Evolutionary conservation across 2,888 invertebrate genomes (phyloP).

Genomic region (Lissonota sp.): DNA sequence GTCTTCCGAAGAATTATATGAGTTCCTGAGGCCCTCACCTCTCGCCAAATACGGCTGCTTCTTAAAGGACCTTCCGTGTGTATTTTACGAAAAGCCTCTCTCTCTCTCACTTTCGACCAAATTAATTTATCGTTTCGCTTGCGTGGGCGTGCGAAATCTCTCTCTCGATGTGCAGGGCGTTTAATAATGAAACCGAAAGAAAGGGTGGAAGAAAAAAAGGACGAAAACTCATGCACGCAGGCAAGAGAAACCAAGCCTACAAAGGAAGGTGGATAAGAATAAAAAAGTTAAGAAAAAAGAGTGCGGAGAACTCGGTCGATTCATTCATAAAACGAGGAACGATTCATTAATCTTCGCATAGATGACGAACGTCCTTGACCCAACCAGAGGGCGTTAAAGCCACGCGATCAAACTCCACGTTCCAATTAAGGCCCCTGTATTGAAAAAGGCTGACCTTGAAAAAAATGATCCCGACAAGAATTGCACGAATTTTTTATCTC

Average conservation of each 20-base stretch:
- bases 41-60: slow-evolving; percentile 57
- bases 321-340: slow-evolving; percentile 50
- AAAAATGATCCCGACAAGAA: too few species aligned
- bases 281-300: neutral
- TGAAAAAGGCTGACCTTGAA: too few species aligned
- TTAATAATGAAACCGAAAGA: slow-evolving; percentile 46
- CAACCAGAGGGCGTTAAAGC: slow-evolving; percentile 39
- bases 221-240: slow-evolving; percentile 3
- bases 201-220: slow-evolving; percentile 8
- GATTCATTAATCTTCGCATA: slow-evolving; percentile 54
- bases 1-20: slow-evolving; percentile 58
- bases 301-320: slow-evolving; percentile 28
- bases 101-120: slow-evolving; percentile 44
- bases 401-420: slow-evolving; percentile 37
- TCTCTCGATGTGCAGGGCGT: slow-evolving; percentile 36
- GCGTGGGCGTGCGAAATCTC: slow-evolving; percentile 47
- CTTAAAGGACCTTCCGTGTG: slow-evolving; percentile 13
- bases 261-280: slow-evolving; percentile 15
- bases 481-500: too few species aligned
- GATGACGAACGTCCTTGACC: slow-evolving; percentile 61
- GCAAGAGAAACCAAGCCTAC: slow-evolving; percentile 23
- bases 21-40: slow-evolving; percentile 18
- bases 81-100: slow-evolving; percentile 6
- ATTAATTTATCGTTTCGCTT: slow-evolving; percentile 58
- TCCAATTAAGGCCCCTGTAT: slow-evolving; percentile 48